Evolutionary conservation across 2,113 vertebrate species (phyloP).

Genomic region (Lophura nycthemera): DNA sequence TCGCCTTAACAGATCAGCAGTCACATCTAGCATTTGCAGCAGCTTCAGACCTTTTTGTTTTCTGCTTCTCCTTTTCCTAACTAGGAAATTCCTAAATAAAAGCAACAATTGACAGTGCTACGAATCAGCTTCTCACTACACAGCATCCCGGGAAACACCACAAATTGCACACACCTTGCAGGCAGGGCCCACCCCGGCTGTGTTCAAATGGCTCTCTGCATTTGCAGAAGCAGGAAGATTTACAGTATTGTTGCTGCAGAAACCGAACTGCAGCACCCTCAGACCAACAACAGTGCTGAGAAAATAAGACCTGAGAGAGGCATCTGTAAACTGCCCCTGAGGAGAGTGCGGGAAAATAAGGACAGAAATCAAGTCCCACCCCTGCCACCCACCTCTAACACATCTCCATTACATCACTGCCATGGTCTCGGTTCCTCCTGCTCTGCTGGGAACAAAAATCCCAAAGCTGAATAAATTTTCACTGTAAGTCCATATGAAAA

Average conservation of each 20-base stretch:
- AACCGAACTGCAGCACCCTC: neutral
- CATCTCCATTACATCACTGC: neutral
- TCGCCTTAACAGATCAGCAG: neutral
- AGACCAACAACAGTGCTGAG: neutral
- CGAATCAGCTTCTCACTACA: neutral
- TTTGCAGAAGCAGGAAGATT: neutral
- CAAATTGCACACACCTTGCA: neutral
- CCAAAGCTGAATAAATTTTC: neutral
- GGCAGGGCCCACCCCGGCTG: neutral
- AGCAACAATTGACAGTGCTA: neutral
- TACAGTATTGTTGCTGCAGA: rapidly evolving
- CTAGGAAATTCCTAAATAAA: too few relatives aligned
- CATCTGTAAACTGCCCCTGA: neutral
- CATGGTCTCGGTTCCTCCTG: neutral
- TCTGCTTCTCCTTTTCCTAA: neutral
- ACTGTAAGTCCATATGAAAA: neutral
- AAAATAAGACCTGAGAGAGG: neutral
- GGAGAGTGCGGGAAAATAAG: neutral
- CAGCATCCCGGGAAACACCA: neutral
- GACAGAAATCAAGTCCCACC: neutral
- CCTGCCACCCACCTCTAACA: neutral
- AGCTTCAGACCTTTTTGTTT: neutral
- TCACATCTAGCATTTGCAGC: neutral
- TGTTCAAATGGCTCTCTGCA: neutral
- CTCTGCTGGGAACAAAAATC: neutral